A percentile compares a stretch with the other conserved stretches of the same genome.
Conservation (phyloP, 2,797 vertebrate species). For the Myotis daubentonii region DNA sequence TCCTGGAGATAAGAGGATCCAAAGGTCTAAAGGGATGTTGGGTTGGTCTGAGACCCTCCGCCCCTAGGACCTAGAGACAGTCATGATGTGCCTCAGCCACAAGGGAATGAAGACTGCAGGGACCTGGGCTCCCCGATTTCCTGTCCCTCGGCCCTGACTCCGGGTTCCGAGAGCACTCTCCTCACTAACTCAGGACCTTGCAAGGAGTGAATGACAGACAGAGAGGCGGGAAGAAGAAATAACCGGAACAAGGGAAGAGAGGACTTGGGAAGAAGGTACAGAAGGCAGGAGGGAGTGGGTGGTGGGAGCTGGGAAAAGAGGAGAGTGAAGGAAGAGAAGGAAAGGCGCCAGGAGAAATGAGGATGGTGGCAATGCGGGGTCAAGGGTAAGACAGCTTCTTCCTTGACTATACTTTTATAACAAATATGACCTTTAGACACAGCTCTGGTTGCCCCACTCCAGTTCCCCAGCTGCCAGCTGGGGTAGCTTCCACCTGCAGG, state of each 20-base stretch:
- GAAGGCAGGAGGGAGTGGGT: neutral
- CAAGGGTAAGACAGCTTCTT: neutral
- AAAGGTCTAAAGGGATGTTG: neutral
- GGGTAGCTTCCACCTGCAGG: neutral
- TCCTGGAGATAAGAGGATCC: neutral
- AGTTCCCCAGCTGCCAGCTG: neutral
- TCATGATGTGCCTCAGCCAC: neutral
- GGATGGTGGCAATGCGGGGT: fast-evolving
- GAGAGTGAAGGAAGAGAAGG: neutral
- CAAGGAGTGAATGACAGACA: neutral
- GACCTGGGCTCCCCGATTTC: neutral
- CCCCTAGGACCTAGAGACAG: neutral
- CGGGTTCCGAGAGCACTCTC: neutral
- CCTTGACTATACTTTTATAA: neutral
- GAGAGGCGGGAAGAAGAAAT: neutral
- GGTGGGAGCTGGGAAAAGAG: neutral
- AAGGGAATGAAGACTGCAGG: neutral
- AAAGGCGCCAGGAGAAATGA: neutral
- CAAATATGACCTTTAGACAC: neutral
- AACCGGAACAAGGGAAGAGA: neutral
- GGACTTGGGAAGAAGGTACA: neutral
- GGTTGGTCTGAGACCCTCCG: neutral
- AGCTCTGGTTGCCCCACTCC: neutral
- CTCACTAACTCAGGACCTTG: neutral
- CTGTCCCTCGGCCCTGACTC: neutral